Percentiles rank a stretch among this genome's conserved stretches.
These are phyloP conservation scores for Podarcis cretensis DNA, from an alignment of 2,113 vertebrate genomes.

Conservation along the genomic window DNA sequence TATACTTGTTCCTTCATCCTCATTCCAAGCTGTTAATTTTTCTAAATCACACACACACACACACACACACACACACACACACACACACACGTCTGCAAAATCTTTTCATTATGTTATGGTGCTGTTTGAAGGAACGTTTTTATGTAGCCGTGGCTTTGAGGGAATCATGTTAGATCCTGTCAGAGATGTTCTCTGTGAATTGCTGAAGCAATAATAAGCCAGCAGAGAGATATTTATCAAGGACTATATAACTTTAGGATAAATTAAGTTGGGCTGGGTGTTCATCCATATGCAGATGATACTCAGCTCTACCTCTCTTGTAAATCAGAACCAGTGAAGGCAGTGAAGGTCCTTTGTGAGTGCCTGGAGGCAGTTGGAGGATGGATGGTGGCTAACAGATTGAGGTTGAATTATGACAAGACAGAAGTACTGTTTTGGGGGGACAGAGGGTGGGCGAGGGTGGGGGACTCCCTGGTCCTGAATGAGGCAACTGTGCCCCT, in stretches of 20 bases:
- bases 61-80: background rate
- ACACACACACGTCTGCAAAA: constrained; percentile 27
- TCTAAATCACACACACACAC: background rate
- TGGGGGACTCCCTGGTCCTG: no score
- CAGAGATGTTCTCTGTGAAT: background rate
- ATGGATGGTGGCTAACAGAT: no score
- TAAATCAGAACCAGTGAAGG: no score
- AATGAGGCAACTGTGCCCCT: no score
- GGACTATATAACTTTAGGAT: constrained; percentile 28
- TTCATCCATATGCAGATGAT: no score
- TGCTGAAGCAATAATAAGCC: accelerated
- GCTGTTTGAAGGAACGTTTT: constrained; percentile 1
- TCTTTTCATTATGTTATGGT: background rate
- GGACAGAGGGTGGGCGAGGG: no score
- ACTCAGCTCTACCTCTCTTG: no score
- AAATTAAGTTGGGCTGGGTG: background rate
- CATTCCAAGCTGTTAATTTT: background rate
- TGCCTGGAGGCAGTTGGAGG: no score
- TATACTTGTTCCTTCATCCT: background rate
- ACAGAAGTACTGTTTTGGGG: no score
- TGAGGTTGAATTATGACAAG: no score
- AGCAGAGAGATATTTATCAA: constrained; percentile 19
- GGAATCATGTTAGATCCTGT: background rate
- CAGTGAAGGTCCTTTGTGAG: no score
- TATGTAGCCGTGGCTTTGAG: constrained; percentile 35